Evolutionary conservation across 2,797 vertebrate genomes (phyloP).

Genomic region (Pseudochaenichthys georgianus): DNA sequence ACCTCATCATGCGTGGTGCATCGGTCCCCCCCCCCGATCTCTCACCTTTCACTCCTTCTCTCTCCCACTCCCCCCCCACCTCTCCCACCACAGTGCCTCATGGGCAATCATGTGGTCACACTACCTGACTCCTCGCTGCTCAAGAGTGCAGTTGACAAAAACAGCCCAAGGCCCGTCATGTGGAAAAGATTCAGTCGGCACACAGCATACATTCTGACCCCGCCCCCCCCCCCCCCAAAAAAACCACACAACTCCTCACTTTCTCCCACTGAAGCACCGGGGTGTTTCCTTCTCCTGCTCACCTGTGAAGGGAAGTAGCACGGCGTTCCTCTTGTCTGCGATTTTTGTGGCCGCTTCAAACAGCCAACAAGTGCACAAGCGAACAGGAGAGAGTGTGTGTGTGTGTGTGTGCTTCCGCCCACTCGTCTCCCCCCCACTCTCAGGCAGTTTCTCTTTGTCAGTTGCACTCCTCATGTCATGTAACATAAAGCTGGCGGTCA

Average conservation of each 20-base stretch:
- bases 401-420: conserved; percentile 24
- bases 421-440: conserved; percentile 25
- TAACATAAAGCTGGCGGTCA: conserved; percentile 86
- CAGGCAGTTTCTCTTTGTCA: conserved; percentile 75
- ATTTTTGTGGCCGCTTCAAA: conserved; percentile 60
- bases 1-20: conserved; percentile 79
- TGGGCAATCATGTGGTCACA: conserved; percentile 88
- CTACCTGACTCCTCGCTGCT: conserved; percentile 86
- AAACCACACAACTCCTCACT: conserved; percentile 57
- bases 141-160: conserved; percentile 87
- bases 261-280: conserved; percentile 68
- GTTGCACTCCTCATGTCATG: conserved; percentile 85
- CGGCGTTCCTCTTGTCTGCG: conserved; percentile 59
- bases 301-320: conserved; percentile 82
- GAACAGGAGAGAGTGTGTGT: not conserved
- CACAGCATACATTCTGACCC: conserved; percentile 73
- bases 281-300: conserved; percentile 79
- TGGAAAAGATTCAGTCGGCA: conserved; percentile 86
- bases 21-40: conserved; percentile 52
- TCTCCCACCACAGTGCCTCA: conserved; percentile 80
- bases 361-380: conserved; percentile 33
- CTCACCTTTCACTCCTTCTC: conserved; percentile 18
- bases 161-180: conserved; percentile 86
- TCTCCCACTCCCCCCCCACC: conserved; percentile 51
- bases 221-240: too few relatives aligned